phyloP scores from a whole-genome alignment of 2,888 invertebrate genomes.

The Dendrolimus houi region DNA sequence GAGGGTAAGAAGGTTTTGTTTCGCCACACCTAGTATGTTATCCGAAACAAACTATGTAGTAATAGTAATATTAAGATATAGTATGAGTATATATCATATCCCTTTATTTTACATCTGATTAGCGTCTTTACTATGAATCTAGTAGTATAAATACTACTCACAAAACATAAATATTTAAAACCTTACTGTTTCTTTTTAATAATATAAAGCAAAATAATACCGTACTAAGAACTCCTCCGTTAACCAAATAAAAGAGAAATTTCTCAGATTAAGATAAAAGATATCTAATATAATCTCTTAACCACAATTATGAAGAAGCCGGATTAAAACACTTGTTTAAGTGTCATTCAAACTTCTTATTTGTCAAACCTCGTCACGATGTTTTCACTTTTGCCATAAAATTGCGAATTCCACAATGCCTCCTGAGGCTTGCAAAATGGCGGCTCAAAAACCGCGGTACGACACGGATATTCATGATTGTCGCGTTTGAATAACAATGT shows the following conservation, averaged over 20 bases:
- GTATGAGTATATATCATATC: no score
- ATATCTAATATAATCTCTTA: neutral
- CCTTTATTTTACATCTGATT: no score
- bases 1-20: no score
- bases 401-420: constrained; percentile 41
- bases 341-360: constrained; percentile 35
- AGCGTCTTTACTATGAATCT: no score
- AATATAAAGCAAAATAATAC: no score
- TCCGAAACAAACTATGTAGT: no score
- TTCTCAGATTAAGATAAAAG: neutral
- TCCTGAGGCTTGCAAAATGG: constrained; percentile 48
- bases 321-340: constrained; percentile 8
- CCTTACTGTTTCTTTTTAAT: no score
- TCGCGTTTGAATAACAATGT: constrained; percentile 51
- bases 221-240: neutral
- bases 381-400: constrained; percentile 66
- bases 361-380: constrained; percentile 24
- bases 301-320: constrained; percentile 1
- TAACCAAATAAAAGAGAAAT: neutral
- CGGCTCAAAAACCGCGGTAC: constrained; percentile 46
- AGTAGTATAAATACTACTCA: no score
- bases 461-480: constrained; percentile 37
- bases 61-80: no score
- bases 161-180: no score
- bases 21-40: no score